Base-by-base conservation (phyloP, 1,140 invertebrate genomes). In the Drosophila nasuta region DNA sequence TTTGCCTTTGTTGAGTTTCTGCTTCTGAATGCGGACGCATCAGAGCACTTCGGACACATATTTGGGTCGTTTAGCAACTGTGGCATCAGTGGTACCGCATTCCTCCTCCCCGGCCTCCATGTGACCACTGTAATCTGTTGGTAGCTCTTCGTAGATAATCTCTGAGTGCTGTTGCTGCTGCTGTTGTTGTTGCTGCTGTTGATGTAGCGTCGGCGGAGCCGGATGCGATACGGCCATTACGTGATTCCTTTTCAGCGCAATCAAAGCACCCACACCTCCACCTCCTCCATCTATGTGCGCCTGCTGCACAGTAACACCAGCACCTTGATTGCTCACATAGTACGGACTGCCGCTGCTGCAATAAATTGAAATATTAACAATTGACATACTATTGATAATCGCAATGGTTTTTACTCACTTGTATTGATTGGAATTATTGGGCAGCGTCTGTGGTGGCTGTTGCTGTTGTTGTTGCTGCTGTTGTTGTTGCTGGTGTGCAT, bases 391-490 rank as follows among this genome's bases (percentile, higher is more conserved):
- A 1, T 59, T 41, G 2, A 7, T 13, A 33, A 33, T 10, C 10
- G 1, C 5, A 5, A n/a, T 48, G 30, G 7, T 25, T 28, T 30
- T 28, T 10, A 35, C 75, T 74, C 8, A 91, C 91, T 79, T 92
- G 81, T 88, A 92, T 79, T 92, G 91, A 89, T 86, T 91, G 81
- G 91, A 81, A 92, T 91, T 91, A 69, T 86, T 91, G 30, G 83
- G 57, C 75, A 87, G 49, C 51, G 86, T 64, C 51, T 83, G 81
- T 48, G 74, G 68, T 56, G 77, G 76, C 46, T 75, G 80, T 10
- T 75, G 79, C 33, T 86, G 87, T n/a, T 82, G 69, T 7, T 81
- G 78, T 5, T 75, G 77, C 6, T 76, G 77, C 5, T 75, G 66
- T 25, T 70, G 76, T 17, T 77, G 81, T 41, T 85, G 83, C 71